A percentile compares a stretch with the other conserved stretches of the same genome.
phyloP scores from a whole-genome alignment of 2,113 vertebrate genomes.

The Antidorcas marsupialis region DNA sequence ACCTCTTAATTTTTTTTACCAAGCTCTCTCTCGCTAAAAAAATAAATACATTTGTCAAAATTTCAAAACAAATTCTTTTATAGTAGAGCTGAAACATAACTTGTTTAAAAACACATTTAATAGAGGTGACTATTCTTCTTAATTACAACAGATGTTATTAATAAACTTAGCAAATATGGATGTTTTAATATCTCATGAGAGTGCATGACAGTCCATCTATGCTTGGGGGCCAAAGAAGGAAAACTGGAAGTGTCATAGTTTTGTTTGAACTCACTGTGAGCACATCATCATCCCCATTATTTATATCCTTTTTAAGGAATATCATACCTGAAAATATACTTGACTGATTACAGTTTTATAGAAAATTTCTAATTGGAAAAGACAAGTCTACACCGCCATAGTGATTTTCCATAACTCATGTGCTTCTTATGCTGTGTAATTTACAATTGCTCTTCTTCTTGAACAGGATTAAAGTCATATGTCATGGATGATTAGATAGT shows the following conservation, averaged over 20 bases:
- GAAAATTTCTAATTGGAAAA: conserved; percentile 9
- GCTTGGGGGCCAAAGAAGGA: not conserved
- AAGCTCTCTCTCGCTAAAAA: not conserved
- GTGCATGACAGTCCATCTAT: conserved; percentile 23
- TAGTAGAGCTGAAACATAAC: conserved; percentile 3
- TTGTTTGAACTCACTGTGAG: conserved; percentile 11
- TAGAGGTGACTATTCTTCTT: not conserved
- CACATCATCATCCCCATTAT: not conserved
- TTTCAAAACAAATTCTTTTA: conserved; percentile 43
- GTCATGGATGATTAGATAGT: not conserved
- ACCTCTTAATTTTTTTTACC: not conserved
- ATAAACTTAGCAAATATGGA: conserved; percentile 31
- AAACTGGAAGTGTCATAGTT: not conserved
- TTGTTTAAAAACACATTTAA: conserved; percentile 65
- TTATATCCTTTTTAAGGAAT: not conserved
- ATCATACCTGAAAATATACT: not conserved
- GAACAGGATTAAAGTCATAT: conserved; percentile 12
- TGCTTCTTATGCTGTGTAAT: not conserved
- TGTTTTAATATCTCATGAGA: conserved; percentile 26
- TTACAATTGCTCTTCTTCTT: not conserved
- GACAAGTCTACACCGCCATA: not conserved
- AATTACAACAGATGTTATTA: conserved; percentile 63
- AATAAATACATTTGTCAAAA: not conserved
- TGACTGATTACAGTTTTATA: accelerated
- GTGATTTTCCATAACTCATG: not conserved